Evolutionary conservation across 2,113 vertebrate genomes (phyloP).

Genomic region (Hydrochoerus hydrochaeris): DNA sequence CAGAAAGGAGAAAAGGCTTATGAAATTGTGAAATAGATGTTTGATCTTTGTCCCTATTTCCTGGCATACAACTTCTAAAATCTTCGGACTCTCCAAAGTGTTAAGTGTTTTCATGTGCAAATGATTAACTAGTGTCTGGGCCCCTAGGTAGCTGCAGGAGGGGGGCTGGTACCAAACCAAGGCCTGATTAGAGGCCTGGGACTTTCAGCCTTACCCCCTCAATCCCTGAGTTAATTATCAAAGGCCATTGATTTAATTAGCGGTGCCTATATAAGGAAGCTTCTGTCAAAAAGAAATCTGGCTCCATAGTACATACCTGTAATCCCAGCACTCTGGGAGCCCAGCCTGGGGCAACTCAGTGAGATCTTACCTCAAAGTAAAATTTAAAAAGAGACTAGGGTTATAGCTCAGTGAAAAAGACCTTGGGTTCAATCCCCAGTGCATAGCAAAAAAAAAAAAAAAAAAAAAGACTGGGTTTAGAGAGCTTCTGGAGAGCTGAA

Average conservation of each 20-base stretch:
- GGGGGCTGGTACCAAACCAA: background rate
- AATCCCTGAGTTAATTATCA: background rate
- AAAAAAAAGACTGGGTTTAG: background rate
- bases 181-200: background rate
- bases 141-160: background rate
- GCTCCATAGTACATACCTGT: background rate
- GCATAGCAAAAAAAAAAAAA: background rate
- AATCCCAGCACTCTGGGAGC: background rate
- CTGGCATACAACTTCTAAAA: background rate
- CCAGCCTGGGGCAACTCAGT: background rate
- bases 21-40: background rate
- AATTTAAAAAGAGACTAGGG: background rate
- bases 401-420: background rate
- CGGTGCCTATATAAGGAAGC: background rate
- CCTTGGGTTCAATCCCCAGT: background rate
- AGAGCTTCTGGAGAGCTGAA: background rate
- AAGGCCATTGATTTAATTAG: background rate
- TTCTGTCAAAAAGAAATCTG: background rate
- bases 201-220: background rate
- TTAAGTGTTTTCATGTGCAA: background rate
- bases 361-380: background rate
- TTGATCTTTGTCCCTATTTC: background rate
- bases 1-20: background rate
- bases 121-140: background rate
- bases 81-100: background rate